Base-by-base conservation (phyloP, 2,113 vertebrate genomes). In the Dunckerocampus dactyliophorus region DNA sequence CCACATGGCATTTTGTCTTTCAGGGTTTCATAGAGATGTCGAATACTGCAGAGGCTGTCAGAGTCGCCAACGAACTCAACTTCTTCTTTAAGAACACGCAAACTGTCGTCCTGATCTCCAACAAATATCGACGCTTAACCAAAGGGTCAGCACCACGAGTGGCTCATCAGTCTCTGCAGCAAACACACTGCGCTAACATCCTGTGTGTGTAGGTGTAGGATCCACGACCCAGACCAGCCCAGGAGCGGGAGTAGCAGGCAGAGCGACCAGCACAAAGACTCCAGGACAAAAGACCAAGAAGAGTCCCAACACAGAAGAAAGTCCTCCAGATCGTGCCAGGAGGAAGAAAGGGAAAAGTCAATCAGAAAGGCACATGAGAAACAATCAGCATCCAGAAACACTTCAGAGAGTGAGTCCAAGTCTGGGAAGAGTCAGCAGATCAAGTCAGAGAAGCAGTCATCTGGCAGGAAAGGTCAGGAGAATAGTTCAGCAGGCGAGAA, bases 1-100 rank as follows among this genome's bases (percentile, higher is more conserved):
- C 6, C 17, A 16, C 46, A 47, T 17, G 16, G 34, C 34, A 37
- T 39, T n/a, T 24, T 55, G 3, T 67, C 46, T 76, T 72, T 56
- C 71, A 89, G 82, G 83, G 72, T 48, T 87, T 87, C 49, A 72
- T 89, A 4, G 82, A 90, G 47, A 88, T 89, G 88, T 76, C 59
- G 1, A 58, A 57, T 0, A 45, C 75, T 0, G 56, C 74, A 0
- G 86, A 88, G 37, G 88, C 86, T 13, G 15, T 50, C 4, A 75
- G 31, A 60, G 74, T 70, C 0, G 75, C 58, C 3, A 17, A 20
- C 19, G 71, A 70, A 10, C 69, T 88, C 15, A 51, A 4, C 0
- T 17, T 77, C 43, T 21, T 0, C 17, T 37, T 86, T 7, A 48
- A 56, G 3, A 68, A 67, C 11, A 59, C 39, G 28, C 37, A 10